phyloP scores from a whole-genome alignment of 2,888 invertebrate genomes.

The Tineola bisselliella region DNA sequence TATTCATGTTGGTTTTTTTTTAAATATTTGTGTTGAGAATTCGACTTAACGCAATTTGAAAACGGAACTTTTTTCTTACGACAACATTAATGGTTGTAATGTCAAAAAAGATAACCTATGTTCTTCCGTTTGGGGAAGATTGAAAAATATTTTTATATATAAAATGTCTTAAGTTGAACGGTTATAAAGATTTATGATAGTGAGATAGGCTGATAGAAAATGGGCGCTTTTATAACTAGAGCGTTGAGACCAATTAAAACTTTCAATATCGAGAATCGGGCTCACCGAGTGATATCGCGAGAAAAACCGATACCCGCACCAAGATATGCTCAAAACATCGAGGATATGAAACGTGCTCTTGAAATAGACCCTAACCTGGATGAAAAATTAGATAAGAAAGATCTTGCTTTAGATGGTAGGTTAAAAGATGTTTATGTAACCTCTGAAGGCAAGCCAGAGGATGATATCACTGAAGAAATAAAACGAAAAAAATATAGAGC shows the following conservation, averaged over 20 bases:
- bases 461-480: conserved; percentile 48
- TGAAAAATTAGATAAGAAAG: conserved; percentile 71
- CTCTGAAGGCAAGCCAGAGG: conserved; percentile 68
- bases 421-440: conserved; percentile 79
- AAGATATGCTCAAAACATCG: conserved; percentile 66
- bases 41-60: too few species aligned
- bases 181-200: neutral
- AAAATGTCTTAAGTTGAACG: neutral
- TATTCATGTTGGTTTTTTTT: conserved; percentile 18
- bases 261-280: conserved; percentile 81
- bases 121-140: neutral
- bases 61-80: too few species aligned
- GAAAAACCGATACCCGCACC: conserved; percentile 78
- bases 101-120: neutral
- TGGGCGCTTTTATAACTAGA: conserved; percentile 74
- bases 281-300: conserved; percentile 73
- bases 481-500: conserved; percentile 49
- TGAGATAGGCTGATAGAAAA: conserved; percentile 27
- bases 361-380: conserved; percentile 71
- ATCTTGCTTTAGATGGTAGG: conserved; percentile 69
- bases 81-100: too few species aligned
- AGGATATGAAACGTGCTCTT: conserved; percentile 71
- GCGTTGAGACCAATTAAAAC: conserved; percentile 70
- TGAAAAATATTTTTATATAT: neutral
- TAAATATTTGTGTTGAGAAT: too few species aligned